These are phyloP conservation scores for Xyrauchen texanus DNA, from an alignment of 2,113 vertebrate species.

Conservation along the genomic window DNA sequence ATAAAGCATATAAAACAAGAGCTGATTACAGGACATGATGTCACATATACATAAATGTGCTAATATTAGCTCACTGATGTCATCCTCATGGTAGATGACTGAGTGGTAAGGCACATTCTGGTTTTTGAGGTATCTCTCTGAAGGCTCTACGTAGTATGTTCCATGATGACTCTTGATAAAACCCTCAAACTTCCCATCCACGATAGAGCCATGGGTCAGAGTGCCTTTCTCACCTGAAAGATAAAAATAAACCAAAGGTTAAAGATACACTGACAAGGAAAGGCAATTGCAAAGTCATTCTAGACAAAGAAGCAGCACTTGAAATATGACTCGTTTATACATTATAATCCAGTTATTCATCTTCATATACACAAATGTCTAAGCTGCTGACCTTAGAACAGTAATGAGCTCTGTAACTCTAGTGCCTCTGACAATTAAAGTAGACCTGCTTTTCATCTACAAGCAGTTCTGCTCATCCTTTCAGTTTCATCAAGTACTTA, in stretches of 20 bases:
- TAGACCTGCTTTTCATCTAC: too few relatives aligned
- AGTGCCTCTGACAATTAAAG: too few relatives aligned
- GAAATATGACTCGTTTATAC: background rate
- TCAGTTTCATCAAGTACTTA: too few relatives aligned
- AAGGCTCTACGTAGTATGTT: constrained; percentile 92
- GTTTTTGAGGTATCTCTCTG: constrained; percentile 89
- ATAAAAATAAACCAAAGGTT: constrained; percentile 25
- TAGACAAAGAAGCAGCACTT: background rate
- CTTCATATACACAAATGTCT: too few relatives aligned
- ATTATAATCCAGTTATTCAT: too few relatives aligned
- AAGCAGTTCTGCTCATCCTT: too few relatives aligned
- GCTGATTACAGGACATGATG: background rate
- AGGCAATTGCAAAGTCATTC: background rate
- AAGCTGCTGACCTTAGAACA: too few relatives aligned
- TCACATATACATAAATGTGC: background rate
- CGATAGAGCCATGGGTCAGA: constrained; percentile 89
- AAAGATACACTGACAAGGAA: background rate
- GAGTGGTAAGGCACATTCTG: constrained; percentile 86
- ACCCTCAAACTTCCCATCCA: constrained; percentile 94
- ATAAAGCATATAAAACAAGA: background rate
- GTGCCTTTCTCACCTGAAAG: constrained; percentile 87
- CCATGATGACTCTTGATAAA: constrained; percentile 90
- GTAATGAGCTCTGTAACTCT: too few relatives aligned
- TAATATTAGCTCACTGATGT: constrained; percentile 84
- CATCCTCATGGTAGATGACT: constrained; percentile 96